Evolutionary conservation across 2,888 invertebrate genomes (phyloP).

Genomic region (Portevinia maculata): DNA sequence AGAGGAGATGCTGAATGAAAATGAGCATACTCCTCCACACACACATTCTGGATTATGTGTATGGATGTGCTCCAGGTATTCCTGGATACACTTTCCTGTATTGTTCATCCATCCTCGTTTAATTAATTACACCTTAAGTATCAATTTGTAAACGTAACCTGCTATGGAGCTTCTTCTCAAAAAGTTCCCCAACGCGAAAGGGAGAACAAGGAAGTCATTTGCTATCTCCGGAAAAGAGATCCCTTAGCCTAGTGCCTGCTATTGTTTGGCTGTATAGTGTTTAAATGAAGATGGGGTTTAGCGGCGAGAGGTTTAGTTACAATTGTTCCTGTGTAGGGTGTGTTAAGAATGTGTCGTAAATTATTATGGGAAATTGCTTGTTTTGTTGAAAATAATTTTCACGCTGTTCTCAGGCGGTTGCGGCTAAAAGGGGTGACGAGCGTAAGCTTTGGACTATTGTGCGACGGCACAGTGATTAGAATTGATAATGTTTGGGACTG

Average conservation of each 20-base stretch:
- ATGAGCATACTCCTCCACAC: background rate
- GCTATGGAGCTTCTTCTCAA: background rate
- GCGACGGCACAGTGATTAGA: background rate
- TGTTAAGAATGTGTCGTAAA: constrained; percentile 6
- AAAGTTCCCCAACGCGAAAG: background rate
- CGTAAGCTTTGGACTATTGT: background rate
- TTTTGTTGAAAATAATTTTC: constrained; percentile 3
- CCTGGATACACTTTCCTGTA: background rate
- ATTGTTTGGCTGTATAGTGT: no score
- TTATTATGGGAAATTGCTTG: constrained; percentile 12
- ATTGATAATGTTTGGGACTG: constrained; percentile 2
- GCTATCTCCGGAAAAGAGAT: background rate
- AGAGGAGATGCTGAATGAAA: no score
- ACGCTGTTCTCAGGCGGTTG: background rate
- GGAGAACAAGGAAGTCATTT: background rate
- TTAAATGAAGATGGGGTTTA: no score
- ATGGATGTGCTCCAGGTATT: no score
- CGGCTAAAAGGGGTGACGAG: background rate
- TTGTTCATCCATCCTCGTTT: constrained; percentile 2
- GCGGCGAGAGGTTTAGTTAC: no score
- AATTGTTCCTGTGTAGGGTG: background rate
- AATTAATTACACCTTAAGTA: constrained; percentile 17
- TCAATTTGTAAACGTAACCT: constrained; percentile 10
- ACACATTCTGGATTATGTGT: background rate
- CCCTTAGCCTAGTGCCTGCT: no score